Conservation (phyloP, 2,888 invertebrate species). For the Trichogramma evanescens region DNA sequence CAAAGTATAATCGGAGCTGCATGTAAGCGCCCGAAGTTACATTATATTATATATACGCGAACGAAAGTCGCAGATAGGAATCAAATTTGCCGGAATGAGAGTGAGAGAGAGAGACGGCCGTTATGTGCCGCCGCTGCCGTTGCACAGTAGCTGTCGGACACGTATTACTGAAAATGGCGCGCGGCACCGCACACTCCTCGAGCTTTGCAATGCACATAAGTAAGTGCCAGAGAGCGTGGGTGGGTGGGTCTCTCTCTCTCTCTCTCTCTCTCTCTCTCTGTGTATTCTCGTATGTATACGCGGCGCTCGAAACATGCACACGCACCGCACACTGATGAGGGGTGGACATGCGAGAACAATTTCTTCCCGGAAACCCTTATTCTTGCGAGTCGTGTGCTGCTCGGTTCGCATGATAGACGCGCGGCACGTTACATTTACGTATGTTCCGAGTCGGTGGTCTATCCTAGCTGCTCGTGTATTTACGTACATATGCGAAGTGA, state of each 20-base stretch:
- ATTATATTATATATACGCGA: too few species aligned
- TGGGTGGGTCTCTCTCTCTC: background rate
- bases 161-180: background rate
- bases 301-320: constrained; percentile 20
- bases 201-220: background rate
- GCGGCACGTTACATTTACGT: too few species aligned
- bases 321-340: constrained; percentile 38
- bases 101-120: too few species aligned
- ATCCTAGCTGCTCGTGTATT: too few species aligned
- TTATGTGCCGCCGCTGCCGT: too few species aligned
- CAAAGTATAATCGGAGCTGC: too few species aligned
- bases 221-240: background rate
- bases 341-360: constrained; percentile 44
- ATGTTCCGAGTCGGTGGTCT: too few species aligned
- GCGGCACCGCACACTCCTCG: background rate
- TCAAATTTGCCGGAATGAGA: too few species aligned
- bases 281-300: background rate
- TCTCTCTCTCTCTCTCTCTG: too few species aligned
- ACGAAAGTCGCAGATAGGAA: too few species aligned
- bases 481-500: too few species aligned
- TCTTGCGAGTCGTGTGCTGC: constrained; percentile 2
- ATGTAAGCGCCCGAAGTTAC: too few species aligned
- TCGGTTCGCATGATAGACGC: background rate
- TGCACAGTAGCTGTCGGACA: background rate
- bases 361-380: constrained; percentile 30